Percentiles rank a stretch among this genome's conserved stretches.
These are phyloP conservation scores for Indicator maculatus DNA, from an alignment of 2,113 vertebrate genomes.

Conservation along the genomic window DNA sequence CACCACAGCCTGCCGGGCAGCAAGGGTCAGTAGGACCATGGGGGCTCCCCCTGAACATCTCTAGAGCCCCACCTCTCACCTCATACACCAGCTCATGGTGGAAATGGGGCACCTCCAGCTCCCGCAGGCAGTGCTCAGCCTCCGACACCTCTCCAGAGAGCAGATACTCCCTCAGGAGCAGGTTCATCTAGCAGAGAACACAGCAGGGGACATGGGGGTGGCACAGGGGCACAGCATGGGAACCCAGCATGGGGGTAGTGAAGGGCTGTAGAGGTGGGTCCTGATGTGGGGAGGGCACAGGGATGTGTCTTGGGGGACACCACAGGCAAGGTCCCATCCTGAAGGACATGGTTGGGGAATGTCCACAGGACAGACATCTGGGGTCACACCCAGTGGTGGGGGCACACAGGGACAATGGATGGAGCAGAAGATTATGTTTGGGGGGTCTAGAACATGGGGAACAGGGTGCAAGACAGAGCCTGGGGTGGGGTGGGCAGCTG, in stretches of 20 bases:
- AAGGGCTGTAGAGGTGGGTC: too few relatives aligned
- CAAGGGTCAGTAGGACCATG: accelerated
- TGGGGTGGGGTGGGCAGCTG: too few relatives aligned
- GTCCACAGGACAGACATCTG: not conserved
- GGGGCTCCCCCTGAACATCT: too few relatives aligned
- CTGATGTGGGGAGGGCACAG: not conserved
- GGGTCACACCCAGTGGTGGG: not conserved
- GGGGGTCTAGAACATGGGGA: not conserved
- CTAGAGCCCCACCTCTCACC: slow-evolving; percentile 52
- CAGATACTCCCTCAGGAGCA: slow-evolving; percentile 75
- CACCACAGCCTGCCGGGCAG: slow-evolving; percentile 75
- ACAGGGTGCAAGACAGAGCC: too few relatives aligned
- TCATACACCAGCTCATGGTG: slow-evolving; percentile 91
- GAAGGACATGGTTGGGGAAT: not conserved
- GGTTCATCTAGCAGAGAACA: slow-evolving; percentile 80
- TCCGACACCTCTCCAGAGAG: slow-evolving; percentile 82
- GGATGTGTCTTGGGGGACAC: not conserved
- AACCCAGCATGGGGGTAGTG: not conserved
- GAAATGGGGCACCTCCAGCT: slow-evolving; percentile 89
- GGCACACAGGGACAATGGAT: too few relatives aligned
- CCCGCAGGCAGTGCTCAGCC: slow-evolving; percentile 83
- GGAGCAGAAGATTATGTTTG: not conserved
- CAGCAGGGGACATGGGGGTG: not conserved
- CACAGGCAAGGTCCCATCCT: not conserved
- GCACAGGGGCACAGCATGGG: not conserved